Conservation (phyloP, 2,113 vertebrate genomes). For the Micronycteris hirsuta region DNA sequence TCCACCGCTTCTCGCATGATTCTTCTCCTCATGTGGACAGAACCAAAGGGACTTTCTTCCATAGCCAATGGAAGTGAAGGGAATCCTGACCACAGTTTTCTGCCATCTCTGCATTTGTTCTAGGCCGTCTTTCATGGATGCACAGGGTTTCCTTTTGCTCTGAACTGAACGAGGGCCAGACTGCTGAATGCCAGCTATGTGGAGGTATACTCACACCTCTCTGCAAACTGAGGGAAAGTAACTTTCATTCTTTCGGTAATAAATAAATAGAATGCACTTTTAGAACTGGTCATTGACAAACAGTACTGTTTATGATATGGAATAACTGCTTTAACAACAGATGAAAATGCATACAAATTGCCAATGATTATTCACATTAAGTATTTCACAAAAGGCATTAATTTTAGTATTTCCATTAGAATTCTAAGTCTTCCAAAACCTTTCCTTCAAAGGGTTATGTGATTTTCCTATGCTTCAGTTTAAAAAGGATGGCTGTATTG, state of each 20-base stretch:
- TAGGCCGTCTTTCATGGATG: not conserved
- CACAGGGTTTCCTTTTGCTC: not conserved
- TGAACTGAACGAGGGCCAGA: not conserved
- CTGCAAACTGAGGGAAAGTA: not conserved
- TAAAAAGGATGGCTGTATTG: not conserved
- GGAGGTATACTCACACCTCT: not conserved
- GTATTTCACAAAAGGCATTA: not conserved
- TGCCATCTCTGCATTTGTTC: not conserved
- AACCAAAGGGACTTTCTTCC: not conserved
- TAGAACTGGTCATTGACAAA: not conserved
- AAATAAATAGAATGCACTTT: constrained; percentile 9
- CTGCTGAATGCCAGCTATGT: not conserved
- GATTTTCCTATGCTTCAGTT: not conserved
- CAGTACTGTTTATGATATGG: not conserved
- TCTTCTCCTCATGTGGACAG: not conserved
- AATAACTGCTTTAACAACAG: constrained; percentile 13
- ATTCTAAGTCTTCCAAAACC: not conserved
- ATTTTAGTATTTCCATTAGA: not conserved
- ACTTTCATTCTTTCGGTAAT: not conserved
- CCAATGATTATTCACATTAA: not conserved
- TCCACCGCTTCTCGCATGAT: not conserved
- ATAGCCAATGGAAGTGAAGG: not conserved
- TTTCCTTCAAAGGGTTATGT: not conserved
- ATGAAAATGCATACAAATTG: not conserved
- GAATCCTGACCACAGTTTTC: not conserved